Evolutionary conservation across 1,140 invertebrate genomes (phyloP), one percentile per base, ranked within the genome.

Genomic region (Orius laevigatus): DNA sequence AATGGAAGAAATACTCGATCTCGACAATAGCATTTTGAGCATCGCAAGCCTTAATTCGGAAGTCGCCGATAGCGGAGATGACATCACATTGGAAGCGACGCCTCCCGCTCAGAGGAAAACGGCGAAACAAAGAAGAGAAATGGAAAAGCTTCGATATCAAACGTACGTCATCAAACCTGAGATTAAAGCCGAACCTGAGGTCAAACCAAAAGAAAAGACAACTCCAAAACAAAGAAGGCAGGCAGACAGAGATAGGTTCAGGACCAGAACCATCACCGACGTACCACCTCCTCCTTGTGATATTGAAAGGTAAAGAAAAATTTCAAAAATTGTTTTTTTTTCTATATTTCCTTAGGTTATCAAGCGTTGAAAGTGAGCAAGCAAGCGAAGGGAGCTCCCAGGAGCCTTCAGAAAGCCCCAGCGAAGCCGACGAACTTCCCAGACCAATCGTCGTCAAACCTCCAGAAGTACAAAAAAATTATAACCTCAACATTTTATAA

Each of bases 1-100:
- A 53, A 78, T 89, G 75, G 80, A 84, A 40, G 75, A 84, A 53
- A 61, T 64, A 3, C 63, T 66, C 14, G 75, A 76, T 43, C 78
- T 87, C 69, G 81, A 83, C 55, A 78, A 76, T 33, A 81, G 77
- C 55, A 84, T 87, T 75, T 64, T 85, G 6, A 89, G 84, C 48
- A 79, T 89, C 1, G 79, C 81, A 0, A 87, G 83, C 57, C 83
- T 89, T 31, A 51, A 25, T 10, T 59, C 58, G 1, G 58, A 59
- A 52, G 45, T 59, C 18, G 57, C 55, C 15, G 58, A 59, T 25
- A 51, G 50, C n/a, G 38, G 42, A 2, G 55, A 58, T 33, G 58
- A 59, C 35, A 33, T 56, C 5, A 55, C 56, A 14, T 42, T 57
- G n/a, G 51, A 34, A 50, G 49, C 48, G 9, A 47, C 51, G n/a